Evolutionary conservation across 2,888 invertebrate species (phyloP), one percentile per base, ranked within the genome.

Genomic region (Scaptomyza reducta): DNA sequence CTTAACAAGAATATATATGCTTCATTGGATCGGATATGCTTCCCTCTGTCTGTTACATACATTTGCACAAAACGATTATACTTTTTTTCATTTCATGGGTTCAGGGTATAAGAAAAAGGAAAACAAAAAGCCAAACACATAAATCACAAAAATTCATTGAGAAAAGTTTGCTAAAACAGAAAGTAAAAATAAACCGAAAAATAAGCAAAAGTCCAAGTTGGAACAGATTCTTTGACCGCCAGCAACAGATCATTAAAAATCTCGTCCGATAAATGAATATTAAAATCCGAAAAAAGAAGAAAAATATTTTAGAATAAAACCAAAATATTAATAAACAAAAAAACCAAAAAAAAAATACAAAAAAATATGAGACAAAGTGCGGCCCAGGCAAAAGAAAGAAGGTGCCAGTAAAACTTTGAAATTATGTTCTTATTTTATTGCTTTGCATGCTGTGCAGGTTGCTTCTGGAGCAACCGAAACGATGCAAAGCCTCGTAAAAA

Each of bases 141-240:
- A 90, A 90, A 90, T 89, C 89, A 89, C 77, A 79, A 71, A 56
- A 77, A 77, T 78, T 87, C 89, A 89, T 88, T 89, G 89, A 89
- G 87, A 82, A 89, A 88, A 89, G 69, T 79, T 70, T 47, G 66
- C 51, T 71, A 73, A 45, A 79, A 75, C 65, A 49, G 4, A 51
- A 41, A 50, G 7, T 35, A 60, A 49, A 53, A 22, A 16, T 4
- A 50, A 41, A 22, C 10, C 22, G 14, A 29, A 62, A 56, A 77
- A 50, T 22, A 67, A 63, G 72, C 51, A 51, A 60, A 74, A 64
- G 56, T 63, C 46, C 33, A 50, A 75, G 68, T 54, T 46, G 57
- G 50, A 70, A 60, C 62, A 53, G 66, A 74, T 77, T 79, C 68
- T 85, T 86, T 79, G 83, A 86, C 67, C 79, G 86, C 45, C 57